A percentile compares a stretch with the other conserved stretches of the same genome.
phyloP scores from a whole-genome alignment of 2,888 invertebrate genomes.

The Dicranocentrus wangi region DNA sequence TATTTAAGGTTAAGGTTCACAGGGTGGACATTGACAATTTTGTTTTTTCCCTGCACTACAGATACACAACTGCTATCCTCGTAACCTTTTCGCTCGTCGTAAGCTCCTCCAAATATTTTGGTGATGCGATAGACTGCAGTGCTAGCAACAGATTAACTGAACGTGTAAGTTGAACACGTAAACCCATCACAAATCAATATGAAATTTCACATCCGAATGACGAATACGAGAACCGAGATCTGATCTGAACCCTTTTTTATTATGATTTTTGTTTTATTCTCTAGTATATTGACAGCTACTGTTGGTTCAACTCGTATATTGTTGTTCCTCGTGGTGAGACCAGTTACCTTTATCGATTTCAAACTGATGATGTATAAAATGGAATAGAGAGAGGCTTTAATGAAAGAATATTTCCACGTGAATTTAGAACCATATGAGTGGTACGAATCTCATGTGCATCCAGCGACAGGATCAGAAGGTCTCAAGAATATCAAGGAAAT shows the following conservation, averaged over 20 bases:
- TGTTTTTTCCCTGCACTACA: constrained; percentile 93
- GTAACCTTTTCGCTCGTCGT: constrained; percentile 93
- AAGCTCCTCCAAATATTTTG: constrained; percentile 95
- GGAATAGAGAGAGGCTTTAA: not conserved
- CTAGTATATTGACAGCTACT: constrained; percentile 93
- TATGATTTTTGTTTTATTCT: no score
- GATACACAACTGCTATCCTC: constrained; percentile 84
- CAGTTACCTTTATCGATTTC: not conserved
- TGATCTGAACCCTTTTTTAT: no score
- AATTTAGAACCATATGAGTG: not conserved
- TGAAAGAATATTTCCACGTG: not conserved
- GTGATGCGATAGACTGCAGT: constrained; percentile 93
- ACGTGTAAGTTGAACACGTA: constrained; percentile 74
- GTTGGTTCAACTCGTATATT: constrained; percentile 92
- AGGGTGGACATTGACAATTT: constrained; percentile 85
- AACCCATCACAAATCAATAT: no score
- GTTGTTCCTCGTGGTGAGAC: constrained; percentile 80
- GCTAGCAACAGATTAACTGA: constrained; percentile 76
- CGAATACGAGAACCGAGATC: no score
- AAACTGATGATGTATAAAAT: not conserved
- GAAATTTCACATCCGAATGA: no score
- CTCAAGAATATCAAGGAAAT: no score
- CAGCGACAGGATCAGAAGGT: no score
- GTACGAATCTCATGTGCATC: no score
- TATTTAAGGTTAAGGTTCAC: constrained; percentile 25